These are phyloP conservation scores for Nannobrachium achirus DNA, from an alignment of 2,113 vertebrate genomes.

Conservation along the genomic window DNA sequence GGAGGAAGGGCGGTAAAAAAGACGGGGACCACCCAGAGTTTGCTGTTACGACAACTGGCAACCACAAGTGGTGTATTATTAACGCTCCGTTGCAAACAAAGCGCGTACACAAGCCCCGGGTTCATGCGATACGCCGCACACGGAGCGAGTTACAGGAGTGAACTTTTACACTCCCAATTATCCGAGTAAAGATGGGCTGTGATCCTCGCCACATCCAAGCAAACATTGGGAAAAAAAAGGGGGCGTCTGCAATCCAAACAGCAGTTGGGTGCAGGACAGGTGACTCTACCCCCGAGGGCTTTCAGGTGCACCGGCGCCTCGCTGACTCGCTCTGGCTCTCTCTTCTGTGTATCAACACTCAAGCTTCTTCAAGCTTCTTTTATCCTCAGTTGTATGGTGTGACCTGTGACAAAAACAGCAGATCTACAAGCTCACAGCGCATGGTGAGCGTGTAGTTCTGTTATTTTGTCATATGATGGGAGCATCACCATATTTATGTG, in stretches of 20 bases:
- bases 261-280: conserved; percentile 20
- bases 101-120: neutral
- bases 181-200: conserved; percentile 16
- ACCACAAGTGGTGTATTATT: conserved; percentile 24
- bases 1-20: neutral
- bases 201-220: conserved; percentile 6
- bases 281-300: conserved; percentile 40
- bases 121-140: conserved; percentile 14
- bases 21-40: conserved; percentile 63
- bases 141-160: neutral
- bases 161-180: neutral
- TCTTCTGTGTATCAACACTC: too few relatives aligned
- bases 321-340: neutral
- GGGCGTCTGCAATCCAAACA: conserved; percentile 27
- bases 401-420: too few relatives aligned
- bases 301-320: conserved; percentile 52
- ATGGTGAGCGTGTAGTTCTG: too few relatives aligned
- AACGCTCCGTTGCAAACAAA: conserved; percentile 10
- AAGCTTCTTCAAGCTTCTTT: too few relatives aligned
- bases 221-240: conserved; percentile 15
- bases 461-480: too few relatives aligned
- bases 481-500: too few relatives aligned
- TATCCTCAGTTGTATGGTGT: too few relatives aligned
- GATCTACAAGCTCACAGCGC: too few relatives aligned
- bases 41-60: conserved; percentile 8